Base-by-base conservation (phyloP, 1,140 invertebrate species). In the Piezodorus guildinii region DNA sequence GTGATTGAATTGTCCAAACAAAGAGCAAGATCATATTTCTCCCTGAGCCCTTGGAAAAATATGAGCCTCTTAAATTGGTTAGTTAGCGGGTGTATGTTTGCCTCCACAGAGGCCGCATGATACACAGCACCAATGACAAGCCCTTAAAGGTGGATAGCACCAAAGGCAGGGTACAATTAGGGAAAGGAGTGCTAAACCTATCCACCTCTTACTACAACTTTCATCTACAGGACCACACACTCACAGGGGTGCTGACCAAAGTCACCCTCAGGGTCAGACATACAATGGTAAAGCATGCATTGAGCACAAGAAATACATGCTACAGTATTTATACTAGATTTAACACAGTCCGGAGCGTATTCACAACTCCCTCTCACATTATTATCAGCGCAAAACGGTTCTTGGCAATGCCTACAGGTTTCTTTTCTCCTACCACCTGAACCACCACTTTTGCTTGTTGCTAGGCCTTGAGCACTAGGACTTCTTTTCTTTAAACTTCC, bases 211-310 rank as follows among this genome's bases (percentile, higher is more conserved):
- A 39, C 78, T 75, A 70, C 81, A 84, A 69, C 79, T 78, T 44
- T 78, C 78, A 65, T 80, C 79, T 74, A 79, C 80, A 23, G 75
- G 72, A 12, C 71, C 79, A 73, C 86, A 73, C 86, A 88, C 34
- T 85, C 82, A 79, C 90, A 94, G 19, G 90, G 89, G 75, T 89
- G 87, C 69, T 83, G 81, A 19, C 81, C 80, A 74, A 86, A 86
- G 64, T 88, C 86, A n/a, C 84, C 83, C 72, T 93, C 90, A 2
- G 84, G 80, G 74, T 94, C 91, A 46, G 87, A 83, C 81, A 92
- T 87, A 73, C 92, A 95, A 77, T 95, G 92, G 77, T 95, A 96
- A 68, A 94, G 79, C 81, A 95, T 85, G 70, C 90, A 89, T 73
- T 88, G 82, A 27, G 90, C 90, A 72, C 88, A 89, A 16, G 83